A percentile compares a stretch with the other conserved stretches of the same genome.
These are phyloP conservation scores for Drosophila lacertosa DNA, from an alignment of 1,140 invertebrate genomes.

Conservation along the genomic window DNA sequence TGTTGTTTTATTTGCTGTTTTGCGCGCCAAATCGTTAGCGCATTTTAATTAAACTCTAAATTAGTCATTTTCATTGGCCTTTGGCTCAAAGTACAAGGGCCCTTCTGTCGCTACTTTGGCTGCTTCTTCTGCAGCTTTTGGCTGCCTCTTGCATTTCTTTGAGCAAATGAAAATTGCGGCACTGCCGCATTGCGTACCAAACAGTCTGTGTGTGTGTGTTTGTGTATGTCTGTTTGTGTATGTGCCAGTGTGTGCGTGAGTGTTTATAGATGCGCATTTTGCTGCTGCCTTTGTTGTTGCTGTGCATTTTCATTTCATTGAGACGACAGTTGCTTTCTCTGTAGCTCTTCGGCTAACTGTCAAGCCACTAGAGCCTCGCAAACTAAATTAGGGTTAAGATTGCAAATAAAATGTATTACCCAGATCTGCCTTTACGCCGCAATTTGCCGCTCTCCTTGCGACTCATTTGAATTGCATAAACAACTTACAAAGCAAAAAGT, in stretches of 20 bases:
- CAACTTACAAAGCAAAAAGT: constrained; percentile 78
- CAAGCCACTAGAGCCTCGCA: constrained; percentile 64
- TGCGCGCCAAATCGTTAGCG: constrained; percentile 71
- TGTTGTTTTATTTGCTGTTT: constrained; percentile 39
- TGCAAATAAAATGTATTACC: constrained; percentile 81
- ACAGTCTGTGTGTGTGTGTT: constrained; percentile 10
- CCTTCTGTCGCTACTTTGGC: constrained; percentile 24
- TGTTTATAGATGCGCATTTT: constrained; percentile 78
- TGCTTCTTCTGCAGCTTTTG: constrained; percentile 13
- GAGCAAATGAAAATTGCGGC: constrained; percentile 46
- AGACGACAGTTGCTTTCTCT: constrained; percentile 65
- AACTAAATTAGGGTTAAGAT: constrained; percentile 81
- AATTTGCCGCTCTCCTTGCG: constrained; percentile 12
- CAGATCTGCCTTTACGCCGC: constrained; percentile 17
- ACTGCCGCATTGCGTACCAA: constrained; percentile 49
- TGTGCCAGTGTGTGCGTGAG: constrained; percentile 35
- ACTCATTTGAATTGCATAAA: constrained; percentile 81
- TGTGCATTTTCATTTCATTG: constrained; percentile 78
- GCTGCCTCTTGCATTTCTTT: constrained; percentile 51
- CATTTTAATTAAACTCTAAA: constrained; percentile 81
- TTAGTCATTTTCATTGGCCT: constrained; percentile 79
- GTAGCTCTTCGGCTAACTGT: constrained; percentile 40
- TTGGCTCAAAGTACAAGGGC: constrained; percentile 68
- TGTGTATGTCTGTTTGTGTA: constrained; percentile 14
- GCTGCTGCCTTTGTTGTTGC: constrained; percentile 27